Evolutionary conservation across 2,888 invertebrate species (phyloP).

Genomic region (Monoplex corrugatus): DNA sequence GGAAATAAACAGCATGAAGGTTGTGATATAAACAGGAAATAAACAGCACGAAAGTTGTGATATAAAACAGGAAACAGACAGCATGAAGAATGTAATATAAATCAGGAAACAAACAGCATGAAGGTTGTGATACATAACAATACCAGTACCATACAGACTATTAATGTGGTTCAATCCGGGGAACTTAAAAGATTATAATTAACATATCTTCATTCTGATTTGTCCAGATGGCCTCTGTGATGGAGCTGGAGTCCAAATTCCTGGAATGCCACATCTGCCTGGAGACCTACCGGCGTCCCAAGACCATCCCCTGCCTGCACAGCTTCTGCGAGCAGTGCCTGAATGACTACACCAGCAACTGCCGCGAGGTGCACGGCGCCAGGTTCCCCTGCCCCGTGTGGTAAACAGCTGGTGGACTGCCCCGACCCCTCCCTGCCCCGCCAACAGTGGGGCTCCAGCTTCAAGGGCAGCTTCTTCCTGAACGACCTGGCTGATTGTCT

Average conservation of each 20-base stretch:
- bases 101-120: too few relatives aligned
- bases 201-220: background rate
- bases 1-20: too few relatives aligned
- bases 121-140: too few relatives aligned
- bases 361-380: constrained; percentile 27
- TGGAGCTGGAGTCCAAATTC: constrained; percentile 40
- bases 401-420: constrained; percentile 41
- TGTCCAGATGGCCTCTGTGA: constrained; percentile 23
- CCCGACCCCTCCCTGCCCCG: constrained; percentile 34
- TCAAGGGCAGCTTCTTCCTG: constrained; percentile 45
- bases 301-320: constrained; percentile 47
- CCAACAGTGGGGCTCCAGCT: constrained; percentile 38
- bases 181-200: too few relatives aligned
- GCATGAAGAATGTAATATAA: too few relatives aligned
- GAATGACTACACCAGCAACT: constrained; percentile 35
- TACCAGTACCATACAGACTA: too few relatives aligned
- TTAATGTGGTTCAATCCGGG: too few relatives aligned
- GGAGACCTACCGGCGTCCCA: constrained; percentile 42
- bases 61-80: too few relatives aligned
- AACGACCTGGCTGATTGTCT: constrained; percentile 46
- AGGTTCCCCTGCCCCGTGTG: constrained; percentile 44
- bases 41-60: too few relatives aligned
- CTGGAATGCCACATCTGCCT: constrained; percentile 48
- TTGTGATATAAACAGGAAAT: too few relatives aligned
- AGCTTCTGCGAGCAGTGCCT: constrained; percentile 49